Conservation (phyloP, 2,797 vertebrate genomes). For the Xiphorhynchus erythropygius region DNA sequence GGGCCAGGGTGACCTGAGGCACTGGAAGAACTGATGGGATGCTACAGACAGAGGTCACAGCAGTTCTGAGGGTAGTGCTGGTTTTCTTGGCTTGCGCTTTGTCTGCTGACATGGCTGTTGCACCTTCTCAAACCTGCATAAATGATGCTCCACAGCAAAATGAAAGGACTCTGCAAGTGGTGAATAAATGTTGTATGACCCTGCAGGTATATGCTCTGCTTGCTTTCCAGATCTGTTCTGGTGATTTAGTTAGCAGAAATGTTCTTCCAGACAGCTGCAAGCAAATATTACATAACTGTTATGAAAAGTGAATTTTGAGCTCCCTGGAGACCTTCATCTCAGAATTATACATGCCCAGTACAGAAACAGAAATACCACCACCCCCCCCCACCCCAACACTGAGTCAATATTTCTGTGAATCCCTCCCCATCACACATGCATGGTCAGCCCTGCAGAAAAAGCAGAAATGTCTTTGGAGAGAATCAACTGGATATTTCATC, state of each 20-base stretch:
- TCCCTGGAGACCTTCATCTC: background rate
- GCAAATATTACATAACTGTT: slow-evolving; percentile 11
- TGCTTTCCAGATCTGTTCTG: background rate
- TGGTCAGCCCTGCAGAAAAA: background rate
- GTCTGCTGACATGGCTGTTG: background rate
- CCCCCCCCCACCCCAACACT: fast-evolving
- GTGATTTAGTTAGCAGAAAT: slow-evolving; percentile 39
- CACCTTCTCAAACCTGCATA: background rate
- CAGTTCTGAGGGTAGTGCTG: fast-evolving
- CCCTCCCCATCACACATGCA: fast-evolving
- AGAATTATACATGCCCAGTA: background rate
- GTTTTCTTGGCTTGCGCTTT: background rate
- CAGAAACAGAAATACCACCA: background rate
- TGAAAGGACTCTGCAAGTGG: background rate
- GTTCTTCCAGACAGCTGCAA: background rate
- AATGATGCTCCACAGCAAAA: background rate
- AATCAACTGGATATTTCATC: background rate
- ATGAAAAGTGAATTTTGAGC: slow-evolving; percentile 26
- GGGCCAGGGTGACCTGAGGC: background rate
- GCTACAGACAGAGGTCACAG: fast-evolving
- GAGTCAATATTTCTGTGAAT: background rate
- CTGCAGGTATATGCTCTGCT: background rate
- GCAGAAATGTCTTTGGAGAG: background rate
- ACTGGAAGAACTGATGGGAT: background rate
- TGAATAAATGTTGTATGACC: slow-evolving; percentile 35